Base-by-base conservation (phyloP, 2,113 vertebrate genomes). In the Illadopsis cleaveri region DNA sequence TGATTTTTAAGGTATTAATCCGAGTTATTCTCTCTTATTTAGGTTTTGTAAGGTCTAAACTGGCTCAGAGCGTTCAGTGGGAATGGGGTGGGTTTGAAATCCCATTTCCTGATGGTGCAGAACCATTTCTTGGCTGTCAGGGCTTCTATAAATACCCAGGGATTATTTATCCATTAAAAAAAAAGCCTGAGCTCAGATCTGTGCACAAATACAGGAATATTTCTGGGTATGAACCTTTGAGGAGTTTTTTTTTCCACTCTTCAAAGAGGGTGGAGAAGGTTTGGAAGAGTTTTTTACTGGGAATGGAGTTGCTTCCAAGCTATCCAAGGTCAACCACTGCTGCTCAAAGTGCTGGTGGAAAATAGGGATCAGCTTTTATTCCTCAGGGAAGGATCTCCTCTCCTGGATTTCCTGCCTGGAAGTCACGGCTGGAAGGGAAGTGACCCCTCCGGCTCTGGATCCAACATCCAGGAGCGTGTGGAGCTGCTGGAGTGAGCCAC, bases 371-470 rank as follows among this genome's bases (percentile, higher is more conserved):
- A 80, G 73, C 33, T 82, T 61, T 81, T 7, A 17, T 37, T 78
- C 28, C 5, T 0, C 11, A 6, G 45, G 9, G 30, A 60, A 21
- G n/a, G 18, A 33, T 33, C 33, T 9, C 8, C 11, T 56, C 30
- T 54, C 28, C 28, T 3, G 10, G 1, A 15, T 10, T 12, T 22
- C 15, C 38, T 24, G 15, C 25, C 14, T 14, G 40, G 65, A 31
- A 37, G 15, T 25, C 25, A 2, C 0, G 4, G n/a, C 50, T 56
- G 33, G 27, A 37, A n/a, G 24, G 30, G 20, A 16, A 5, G n/a
- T 16, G 33, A 45, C 20, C 10, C 15, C 50, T 65, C 18, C 78
- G 48, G 23, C 30, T 48, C 23, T 9, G 30, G 35, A 28, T 58
- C 18, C 65, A 40, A 5, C 44, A 23, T 28, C 53, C 61, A n/a